Percentiles rank a stretch among this genome's conserved stretches.
Conservation (phyloP, 2,888 invertebrate species). For the Melieria crassipennis region DNA sequence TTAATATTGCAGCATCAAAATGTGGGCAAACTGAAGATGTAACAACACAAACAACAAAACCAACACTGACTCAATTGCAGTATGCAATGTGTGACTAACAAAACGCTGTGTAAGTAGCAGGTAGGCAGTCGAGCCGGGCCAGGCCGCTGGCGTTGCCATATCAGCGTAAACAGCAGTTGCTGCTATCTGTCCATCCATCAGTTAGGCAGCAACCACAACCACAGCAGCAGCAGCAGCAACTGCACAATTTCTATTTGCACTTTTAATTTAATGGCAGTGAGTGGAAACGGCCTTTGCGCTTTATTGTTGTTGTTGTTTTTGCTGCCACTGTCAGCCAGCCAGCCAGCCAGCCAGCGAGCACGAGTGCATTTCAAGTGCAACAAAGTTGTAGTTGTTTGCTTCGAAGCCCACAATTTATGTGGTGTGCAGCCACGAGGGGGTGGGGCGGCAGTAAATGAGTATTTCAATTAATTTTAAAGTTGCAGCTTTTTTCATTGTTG, state of each 20-base stretch:
- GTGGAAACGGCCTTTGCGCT: not conserved
- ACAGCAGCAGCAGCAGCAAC: constrained; percentile 11
- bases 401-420: no score
- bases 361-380: no score
- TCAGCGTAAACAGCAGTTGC: constrained; percentile 9
- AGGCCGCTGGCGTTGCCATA: constrained; percentile 1
- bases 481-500: not conserved
- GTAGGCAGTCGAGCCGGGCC: not conserved
- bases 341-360: not conserved
- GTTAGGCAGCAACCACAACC: constrained; percentile 4
- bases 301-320: not conserved
- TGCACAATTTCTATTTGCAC: constrained; percentile 25
- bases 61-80: not conserved
- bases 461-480: no score
- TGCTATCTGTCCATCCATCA: not conserved
- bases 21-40: no score
- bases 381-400: no score
- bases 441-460: no score
- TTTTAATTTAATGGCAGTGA: constrained; percentile 11
- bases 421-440: no score
- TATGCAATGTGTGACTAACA: no score
- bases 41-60: constrained; percentile 5
- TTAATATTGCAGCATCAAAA: no score
- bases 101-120: not conserved
- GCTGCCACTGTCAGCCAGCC: not conserved